phyloP scores from a whole-genome alignment of 2,797 vertebrate species.

The Danio kyathit region DNA sequence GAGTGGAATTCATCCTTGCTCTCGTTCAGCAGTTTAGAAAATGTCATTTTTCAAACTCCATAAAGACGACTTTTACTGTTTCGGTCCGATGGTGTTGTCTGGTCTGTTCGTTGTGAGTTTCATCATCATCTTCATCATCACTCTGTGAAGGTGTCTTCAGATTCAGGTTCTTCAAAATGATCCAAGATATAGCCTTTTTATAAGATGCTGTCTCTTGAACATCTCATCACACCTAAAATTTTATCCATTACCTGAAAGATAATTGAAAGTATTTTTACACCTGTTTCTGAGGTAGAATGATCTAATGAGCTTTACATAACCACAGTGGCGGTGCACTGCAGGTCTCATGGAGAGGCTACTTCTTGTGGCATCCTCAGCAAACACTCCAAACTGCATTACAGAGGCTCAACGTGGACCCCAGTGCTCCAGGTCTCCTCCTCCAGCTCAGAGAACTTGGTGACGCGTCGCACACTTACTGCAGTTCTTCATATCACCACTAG shows the following conservation, averaged over 20 bases:
- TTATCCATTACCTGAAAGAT: background rate
- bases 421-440: constrained; percentile 77
- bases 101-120: background rate
- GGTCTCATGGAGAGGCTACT: constrained; percentile 57
- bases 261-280: background rate
- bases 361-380: constrained; percentile 67
- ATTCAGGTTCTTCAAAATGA: background rate
- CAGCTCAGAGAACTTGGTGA: constrained; percentile 60
- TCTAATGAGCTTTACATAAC: constrained; percentile 6
- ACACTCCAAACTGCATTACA: constrained; percentile 64
- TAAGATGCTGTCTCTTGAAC: background rate
- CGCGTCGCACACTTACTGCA: constrained; percentile 62
- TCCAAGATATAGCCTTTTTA: background rate
- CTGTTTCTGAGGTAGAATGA: constrained; percentile 26
- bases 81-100: constrained; percentile 52
- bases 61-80: constrained; percentile 75
- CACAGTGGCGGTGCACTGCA: constrained; percentile 47
- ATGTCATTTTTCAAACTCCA: constrained; percentile 89
- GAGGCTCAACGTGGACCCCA: constrained; percentile 65
- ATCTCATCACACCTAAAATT: background rate
- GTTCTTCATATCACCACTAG: constrained; percentile 64
- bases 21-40: constrained; percentile 84
- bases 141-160: background rate
- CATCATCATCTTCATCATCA: background rate
- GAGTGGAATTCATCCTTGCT: constrained; percentile 84